Conservation (phyloP, 2,113 vertebrate genomes). For the Dicentrarchus labrax region DNA sequence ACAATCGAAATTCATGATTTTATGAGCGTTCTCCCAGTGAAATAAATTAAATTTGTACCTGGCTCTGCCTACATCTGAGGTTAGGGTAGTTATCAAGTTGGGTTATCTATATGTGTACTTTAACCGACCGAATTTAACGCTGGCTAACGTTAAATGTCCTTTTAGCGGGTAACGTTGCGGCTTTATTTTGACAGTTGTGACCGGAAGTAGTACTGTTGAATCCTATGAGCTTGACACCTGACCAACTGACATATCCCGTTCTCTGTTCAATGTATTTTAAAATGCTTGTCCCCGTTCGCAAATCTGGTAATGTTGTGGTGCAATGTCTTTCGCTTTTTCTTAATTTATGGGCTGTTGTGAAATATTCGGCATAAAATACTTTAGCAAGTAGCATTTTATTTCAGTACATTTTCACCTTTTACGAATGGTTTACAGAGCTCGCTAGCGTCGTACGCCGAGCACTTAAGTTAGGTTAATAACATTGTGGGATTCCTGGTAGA, state of each 20-base stretch:
- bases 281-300: fast-evolving
- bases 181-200: slow-evolving; percentile 12
- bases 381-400: not conserved
- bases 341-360: too few relatives aligned
- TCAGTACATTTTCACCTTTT: not conserved
- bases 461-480: too few relatives aligned
- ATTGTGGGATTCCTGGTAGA: too few relatives aligned
- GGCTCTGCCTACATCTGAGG: too few relatives aligned
- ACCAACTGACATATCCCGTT: not conserved
- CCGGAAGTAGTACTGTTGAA: not conserved
- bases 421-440: not conserved
- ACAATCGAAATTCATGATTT: not conserved
- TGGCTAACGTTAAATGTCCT: not conserved
- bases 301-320: not conserved
- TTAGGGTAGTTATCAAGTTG: not conserved
- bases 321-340: not conserved
- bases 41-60: too few relatives aligned
- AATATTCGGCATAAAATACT: not conserved
- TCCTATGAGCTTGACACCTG: fast-evolving
- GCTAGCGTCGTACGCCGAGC: not conserved
- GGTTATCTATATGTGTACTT: not conserved
- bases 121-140: not conserved
- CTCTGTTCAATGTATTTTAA: not conserved
- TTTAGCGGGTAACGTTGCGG: not conserved
- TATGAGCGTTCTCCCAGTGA: too few relatives aligned